Evolutionary conservation across 2,113 vertebrate genomes (phyloP).

Genomic region (Xiphorhynchus elegans): DNA sequence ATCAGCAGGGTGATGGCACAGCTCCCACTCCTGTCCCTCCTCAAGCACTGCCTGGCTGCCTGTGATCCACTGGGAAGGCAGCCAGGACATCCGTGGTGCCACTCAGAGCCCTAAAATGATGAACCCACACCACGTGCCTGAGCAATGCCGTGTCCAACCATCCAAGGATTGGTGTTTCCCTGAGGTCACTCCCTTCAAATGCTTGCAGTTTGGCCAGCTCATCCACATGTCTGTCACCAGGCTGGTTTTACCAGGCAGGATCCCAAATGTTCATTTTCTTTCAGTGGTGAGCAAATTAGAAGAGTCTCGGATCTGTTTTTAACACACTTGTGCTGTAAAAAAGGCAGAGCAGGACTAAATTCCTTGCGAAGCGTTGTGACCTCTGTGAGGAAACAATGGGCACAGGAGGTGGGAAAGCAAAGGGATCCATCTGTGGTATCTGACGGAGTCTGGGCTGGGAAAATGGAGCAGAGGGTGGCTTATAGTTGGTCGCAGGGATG

Average conservation of each 20-base stretch:
- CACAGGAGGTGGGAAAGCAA: not conserved
- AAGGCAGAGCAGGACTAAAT: constrained; percentile 41
- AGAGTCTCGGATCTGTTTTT: constrained; percentile 64
- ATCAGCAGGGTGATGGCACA: not conserved
- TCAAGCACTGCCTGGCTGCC: not conserved
- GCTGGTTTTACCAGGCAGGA: constrained; percentile 58
- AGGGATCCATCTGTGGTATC: fast-evolving
- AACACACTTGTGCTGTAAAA: constrained; percentile 40
- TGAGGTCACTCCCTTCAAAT: not conserved
- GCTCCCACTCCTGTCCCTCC: not conserved
- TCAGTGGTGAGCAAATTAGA: constrained; percentile 48
- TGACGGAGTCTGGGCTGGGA: not conserved
- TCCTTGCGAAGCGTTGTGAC: not conserved
- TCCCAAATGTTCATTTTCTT: constrained; percentile 65
- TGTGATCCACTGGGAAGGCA: not conserved
- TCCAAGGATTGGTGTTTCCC: not conserved
- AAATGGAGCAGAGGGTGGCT: not conserved
- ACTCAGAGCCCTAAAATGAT: not conserved
- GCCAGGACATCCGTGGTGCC: fast-evolving
- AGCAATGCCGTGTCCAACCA: fast-evolving
- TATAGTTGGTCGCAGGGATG: not conserved
- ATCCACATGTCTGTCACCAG: constrained; percentile 43
- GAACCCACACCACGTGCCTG: fast-evolving
- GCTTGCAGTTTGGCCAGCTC: constrained; percentile 28
- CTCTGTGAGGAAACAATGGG: not conserved